Evolutionary conservation across 1,140 invertebrate genomes (phyloP).

Genomic region (Drosophila malerkotliana): DNA sequence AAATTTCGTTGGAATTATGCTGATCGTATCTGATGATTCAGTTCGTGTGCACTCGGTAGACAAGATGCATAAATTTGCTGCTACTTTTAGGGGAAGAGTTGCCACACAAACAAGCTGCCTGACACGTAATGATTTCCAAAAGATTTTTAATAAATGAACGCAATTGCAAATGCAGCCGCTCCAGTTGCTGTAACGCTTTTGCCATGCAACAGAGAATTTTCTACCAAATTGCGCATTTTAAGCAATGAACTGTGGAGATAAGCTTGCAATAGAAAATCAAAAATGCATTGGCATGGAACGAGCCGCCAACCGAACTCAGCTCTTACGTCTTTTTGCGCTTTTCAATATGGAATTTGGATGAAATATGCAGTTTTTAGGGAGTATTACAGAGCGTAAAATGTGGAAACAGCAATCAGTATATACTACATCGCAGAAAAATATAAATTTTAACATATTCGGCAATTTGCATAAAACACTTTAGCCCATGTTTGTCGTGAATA

Average conservation of each 20-base stretch:
- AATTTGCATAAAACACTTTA: slow-evolving; percentile 27
- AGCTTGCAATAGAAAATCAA: slow-evolving; percentile 39
- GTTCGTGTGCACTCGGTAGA: slow-evolving; percentile 16
- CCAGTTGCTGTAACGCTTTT: slow-evolving; percentile 20
- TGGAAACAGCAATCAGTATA: slow-evolving; percentile 32
- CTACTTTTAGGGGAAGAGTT: slow-evolving; percentile 20
- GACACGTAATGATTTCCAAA: slow-evolving; percentile 28
- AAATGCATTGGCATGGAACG: slow-evolving; percentile 46
- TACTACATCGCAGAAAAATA: background rate
- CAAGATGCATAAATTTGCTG: slow-evolving; percentile 33
- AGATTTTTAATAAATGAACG: slow-evolving; percentile 49
- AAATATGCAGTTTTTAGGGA: slow-evolving; percentile 32
- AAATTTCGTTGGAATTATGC: slow-evolving; percentile 33
- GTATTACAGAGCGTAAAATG: slow-evolving; percentile 19
- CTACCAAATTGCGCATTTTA: slow-evolving; percentile 17
- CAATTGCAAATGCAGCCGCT: slow-evolving; percentile 3
- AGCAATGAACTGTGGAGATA: slow-evolving; percentile 23
- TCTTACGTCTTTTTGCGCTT: slow-evolving; percentile 9
- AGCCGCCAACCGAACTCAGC: slow-evolving; percentile 1
- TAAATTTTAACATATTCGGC: slow-evolving; percentile 13
- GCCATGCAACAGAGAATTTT: slow-evolving; percentile 19
- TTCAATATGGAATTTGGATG: slow-evolving; percentile 42
- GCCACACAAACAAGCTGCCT: background rate
- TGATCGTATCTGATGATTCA: slow-evolving; percentile 15
- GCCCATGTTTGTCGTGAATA: slow-evolving; percentile 1